Conservation (phyloP, 2,113 vertebrate genomes). For the Ahaetulla prasina region DNA sequence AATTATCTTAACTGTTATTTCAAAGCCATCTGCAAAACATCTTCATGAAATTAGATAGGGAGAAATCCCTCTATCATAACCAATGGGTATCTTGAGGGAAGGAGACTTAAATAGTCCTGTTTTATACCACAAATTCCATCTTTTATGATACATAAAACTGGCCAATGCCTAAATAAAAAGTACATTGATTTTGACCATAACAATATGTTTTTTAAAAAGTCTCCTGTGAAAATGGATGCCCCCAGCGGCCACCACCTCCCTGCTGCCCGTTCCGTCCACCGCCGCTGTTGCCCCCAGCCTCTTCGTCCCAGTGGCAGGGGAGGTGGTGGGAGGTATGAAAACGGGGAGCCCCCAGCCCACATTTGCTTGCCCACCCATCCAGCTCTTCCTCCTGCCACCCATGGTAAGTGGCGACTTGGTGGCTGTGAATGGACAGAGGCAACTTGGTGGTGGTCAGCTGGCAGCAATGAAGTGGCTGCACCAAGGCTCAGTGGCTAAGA, state of each 20-base stretch:
- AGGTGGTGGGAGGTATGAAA: neutral
- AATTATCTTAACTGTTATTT: neutral
- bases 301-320: neutral
- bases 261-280: neutral
- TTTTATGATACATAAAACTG: neutral
- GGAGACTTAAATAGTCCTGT: neutral
- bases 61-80: neutral
- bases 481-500: too few relatives aligned
- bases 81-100: neutral
- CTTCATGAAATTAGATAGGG: neutral
- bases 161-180: neutral
- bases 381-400: neutral
- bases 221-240: neutral
- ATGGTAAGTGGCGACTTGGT: neutral
- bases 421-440: neutral
- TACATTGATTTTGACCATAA: neutral
- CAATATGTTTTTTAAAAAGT: neutral
- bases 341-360: neutral
- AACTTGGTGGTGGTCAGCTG: neutral
- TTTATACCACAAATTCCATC: neutral
- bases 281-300: neutral
- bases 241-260: neutral
- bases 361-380: neutral
- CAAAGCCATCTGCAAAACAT: neutral
- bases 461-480: too few relatives aligned